A percentile compares a stretch with the other conserved stretches of the same genome.
Evolutionary conservation across 2,888 invertebrate genomes (phyloP).

Genomic region (Meliscaeva auricollis): DNA sequence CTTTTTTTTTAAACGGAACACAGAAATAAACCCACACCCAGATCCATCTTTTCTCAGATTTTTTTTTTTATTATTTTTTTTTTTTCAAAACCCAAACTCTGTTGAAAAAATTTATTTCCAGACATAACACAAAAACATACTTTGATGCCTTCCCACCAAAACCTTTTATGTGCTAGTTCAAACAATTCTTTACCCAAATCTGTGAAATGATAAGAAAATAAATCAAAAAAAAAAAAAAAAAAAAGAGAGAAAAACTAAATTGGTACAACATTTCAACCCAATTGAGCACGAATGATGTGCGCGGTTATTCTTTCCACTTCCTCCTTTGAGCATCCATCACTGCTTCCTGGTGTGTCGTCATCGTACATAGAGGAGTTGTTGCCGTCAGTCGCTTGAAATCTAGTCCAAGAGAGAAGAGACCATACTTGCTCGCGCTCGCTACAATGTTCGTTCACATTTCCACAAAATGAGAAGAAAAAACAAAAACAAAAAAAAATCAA

Average conservation of each 20-base stretch:
- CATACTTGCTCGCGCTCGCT: conserved; percentile 65
- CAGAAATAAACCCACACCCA: conserved; percentile 17
- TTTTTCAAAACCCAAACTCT: background rate
- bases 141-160: background rate
- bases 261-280: conserved; percentile 67
- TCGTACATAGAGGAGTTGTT: conserved; percentile 11
- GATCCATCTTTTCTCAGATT: conserved; percentile 11
- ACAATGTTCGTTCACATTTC: conserved; percentile 52
- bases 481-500: background rate
- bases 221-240: background rate
- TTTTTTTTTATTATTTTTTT: background rate
- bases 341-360: conserved; percentile 38
- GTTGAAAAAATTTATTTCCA: conserved; percentile 47
- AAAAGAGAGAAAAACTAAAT: conserved; percentile 16
- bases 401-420: conserved; percentile 65
- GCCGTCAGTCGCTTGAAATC: conserved; percentile 51
- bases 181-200: conserved; percentile 42
- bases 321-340: conserved; percentile 51
- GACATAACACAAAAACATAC: conserved; percentile 35
- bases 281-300: conserved; percentile 67
- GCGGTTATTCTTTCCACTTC: conserved; percentile 65
- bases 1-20: background rate
- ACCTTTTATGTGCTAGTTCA: conserved; percentile 38
- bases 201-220: conserved; percentile 36
- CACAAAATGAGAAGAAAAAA: conserved; percentile 1